Evolutionary conservation across 2,113 vertebrate genomes (phyloP), one percentile per base, ranked within the genome.

Genomic region (Cavia porcellus): DNA sequence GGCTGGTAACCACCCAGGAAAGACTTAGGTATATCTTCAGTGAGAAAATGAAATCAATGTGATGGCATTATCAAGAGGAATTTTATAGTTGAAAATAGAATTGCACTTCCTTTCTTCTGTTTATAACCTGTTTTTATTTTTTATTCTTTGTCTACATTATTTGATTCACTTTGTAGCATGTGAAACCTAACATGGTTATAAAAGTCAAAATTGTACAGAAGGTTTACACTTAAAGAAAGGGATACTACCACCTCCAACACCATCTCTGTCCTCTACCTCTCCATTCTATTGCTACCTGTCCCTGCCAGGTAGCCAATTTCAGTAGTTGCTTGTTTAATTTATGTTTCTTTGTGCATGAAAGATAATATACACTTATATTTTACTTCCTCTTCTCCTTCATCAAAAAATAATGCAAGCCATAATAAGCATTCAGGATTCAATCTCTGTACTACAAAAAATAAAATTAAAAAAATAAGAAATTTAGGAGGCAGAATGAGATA

Each of bases 341-440:
- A 42, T 59, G 30, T 59, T 84, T 91, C 30, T 89, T 94, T 81
- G 38, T 72, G 10, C n/a, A 92, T 22, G 77, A 68, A 89, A 95
- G 35, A 55, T 70, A 64, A 92, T 38, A 92, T 28, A 64, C 7
- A 30, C 14, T 79, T 22, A 22, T 74, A 72, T 42, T 97, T 90
- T 83, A 85, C 61, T 89, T 74, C 30, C 15, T 8, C 3, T 38
- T 68, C 25, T 15, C 11, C 4, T 38, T 66, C n/a, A 91, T 66
- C 87, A 24, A 45, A 25, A 80, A 38, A 62, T 80, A 72, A 5
- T 68, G 30, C 45, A 68, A 50, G 32, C 50, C 25, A 68, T 20
- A 85, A 14, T 38, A 4, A 66, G 1, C 59, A 90, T 38, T 93
- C 47, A 59, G 5, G 55, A 11, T 90, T 38, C 35, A 47, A 19